Conservation (phyloP, 2,113 vertebrate species). For the Marmota flaviventris region DNA sequence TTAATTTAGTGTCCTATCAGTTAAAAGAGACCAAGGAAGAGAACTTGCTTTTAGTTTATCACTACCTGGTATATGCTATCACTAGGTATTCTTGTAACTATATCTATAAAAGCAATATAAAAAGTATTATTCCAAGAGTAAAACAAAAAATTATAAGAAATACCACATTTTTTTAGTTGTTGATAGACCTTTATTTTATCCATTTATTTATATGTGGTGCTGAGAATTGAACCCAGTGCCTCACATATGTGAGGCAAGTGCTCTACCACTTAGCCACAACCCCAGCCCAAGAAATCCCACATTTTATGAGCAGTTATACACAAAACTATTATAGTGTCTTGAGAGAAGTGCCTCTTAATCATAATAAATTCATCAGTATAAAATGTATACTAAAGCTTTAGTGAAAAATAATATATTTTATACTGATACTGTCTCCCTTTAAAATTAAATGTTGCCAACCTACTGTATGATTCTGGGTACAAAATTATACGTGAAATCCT, state of each 20-base stretch:
- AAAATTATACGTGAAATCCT: slow-evolving; percentile 70
- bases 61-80: neutral
- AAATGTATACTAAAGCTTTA: slow-evolving; percentile 24
- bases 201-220: too few species aligned
- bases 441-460: slow-evolving; percentile 81
- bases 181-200: too few species aligned
- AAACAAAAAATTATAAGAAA: neutral
- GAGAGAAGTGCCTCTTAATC: neutral
- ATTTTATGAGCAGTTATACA: slow-evolving; percentile 24
- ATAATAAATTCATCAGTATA: slow-evolving; percentile 19
- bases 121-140: slow-evolving; percentile 1
- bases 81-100: neutral
- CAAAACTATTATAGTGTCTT: slow-evolving; percentile 16
- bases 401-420: too few species aligned
- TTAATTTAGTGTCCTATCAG: neutral
- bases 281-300: neutral
- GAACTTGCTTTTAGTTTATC: neutral
- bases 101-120: slow-evolving; percentile 48
- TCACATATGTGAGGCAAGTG: too few species aligned
- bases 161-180: neutral
- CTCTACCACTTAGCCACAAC: too few species aligned
- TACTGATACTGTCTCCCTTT: slow-evolving; percentile 66
- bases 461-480: slow-evolving; percentile 62
- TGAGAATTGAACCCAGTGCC: too few species aligned
- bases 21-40: slow-evolving; percentile 32